Evolutionary conservation across 1,140 invertebrate genomes (phyloP).

Genomic region (Drosophila funebris): DNA sequence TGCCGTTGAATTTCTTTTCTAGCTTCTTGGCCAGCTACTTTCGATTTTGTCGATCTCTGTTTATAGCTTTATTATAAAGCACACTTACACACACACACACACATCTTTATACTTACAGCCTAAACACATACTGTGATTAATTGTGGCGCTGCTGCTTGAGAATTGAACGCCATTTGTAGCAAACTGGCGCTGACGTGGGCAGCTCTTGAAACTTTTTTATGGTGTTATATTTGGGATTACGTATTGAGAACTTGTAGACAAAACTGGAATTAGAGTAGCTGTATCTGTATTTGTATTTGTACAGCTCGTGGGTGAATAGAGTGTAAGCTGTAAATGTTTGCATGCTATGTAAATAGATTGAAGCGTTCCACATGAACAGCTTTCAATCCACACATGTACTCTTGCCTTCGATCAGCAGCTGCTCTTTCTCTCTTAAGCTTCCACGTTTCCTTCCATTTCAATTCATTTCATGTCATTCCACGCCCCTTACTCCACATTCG

Average conservation of each 20-base stretch:
- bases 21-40: constrained; percentile 50
- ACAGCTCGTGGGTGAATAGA: constrained; percentile 15
- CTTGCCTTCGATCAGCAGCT: background rate
- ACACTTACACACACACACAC: background rate
- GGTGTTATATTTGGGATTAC: constrained; percentile 35
- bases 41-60: constrained; percentile 61
- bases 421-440: constrained; percentile 3
- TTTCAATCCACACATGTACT: background rate
- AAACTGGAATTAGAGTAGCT: constrained; percentile 18
- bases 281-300: background rate
- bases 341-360: background rate
- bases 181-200: constrained; percentile 21
- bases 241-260: background rate
- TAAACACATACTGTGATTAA: constrained; percentile 24
- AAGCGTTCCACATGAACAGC: background rate
- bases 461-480: constrained; percentile 1
- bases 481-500: constrained; percentile 9
- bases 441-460: constrained; percentile 7
- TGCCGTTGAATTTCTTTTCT: constrained; percentile 53
- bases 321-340: background rate
- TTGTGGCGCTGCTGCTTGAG: constrained; percentile 25
- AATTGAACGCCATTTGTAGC: constrained; percentile 8
- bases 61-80: constrained; percentile 30
- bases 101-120: background rate
- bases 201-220: constrained; percentile 13